Conservation (phyloP, 2,797 vertebrate genomes). For the Champsocephalus gunnari region DNA sequence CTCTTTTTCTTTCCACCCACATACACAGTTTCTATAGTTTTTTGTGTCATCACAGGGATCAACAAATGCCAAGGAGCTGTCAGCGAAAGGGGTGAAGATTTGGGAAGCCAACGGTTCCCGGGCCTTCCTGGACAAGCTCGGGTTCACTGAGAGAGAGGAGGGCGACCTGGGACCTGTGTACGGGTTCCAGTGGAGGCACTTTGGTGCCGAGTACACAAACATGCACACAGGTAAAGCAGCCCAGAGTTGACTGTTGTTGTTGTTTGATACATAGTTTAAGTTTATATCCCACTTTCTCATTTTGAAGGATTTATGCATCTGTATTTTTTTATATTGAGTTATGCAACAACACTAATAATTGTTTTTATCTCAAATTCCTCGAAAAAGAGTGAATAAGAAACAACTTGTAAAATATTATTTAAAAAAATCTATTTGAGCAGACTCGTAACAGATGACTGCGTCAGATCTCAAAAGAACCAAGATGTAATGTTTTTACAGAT, state of each 20-base stretch:
- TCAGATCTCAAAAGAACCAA: background rate
- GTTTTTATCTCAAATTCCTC: too few relatives aligned
- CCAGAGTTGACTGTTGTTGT: background rate
- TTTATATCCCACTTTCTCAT: too few relatives aligned
- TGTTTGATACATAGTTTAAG: background rate
- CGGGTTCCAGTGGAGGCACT: constrained; percentile 99
- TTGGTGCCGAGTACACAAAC: constrained; percentile 94
- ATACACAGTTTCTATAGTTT: background rate
- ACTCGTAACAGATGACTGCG: background rate
- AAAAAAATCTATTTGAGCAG: too few relatives aligned
- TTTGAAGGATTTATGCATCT: too few relatives aligned
- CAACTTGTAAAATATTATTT: too few relatives aligned
- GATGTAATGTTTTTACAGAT: constrained; percentile 81
- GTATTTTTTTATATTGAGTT: too few relatives aligned
- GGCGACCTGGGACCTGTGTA: constrained; percentile 97
- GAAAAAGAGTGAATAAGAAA: too few relatives aligned
- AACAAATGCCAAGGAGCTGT: constrained; percentile 95
- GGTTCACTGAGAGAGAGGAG: constrained; percentile 91
- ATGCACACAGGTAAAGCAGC: constrained; percentile 89
- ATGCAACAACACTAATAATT: too few relatives aligned
- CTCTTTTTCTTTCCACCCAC: background rate
- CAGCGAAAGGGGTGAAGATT: constrained; percentile 94
- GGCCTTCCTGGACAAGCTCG: constrained; percentile 92
- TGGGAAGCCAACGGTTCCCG: constrained; percentile 98
- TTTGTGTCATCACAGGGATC: constrained; percentile 87